Evolutionary conservation across 2,888 invertebrate genomes (phyloP).

Genomic region (Cephonodes hylas): DNA sequence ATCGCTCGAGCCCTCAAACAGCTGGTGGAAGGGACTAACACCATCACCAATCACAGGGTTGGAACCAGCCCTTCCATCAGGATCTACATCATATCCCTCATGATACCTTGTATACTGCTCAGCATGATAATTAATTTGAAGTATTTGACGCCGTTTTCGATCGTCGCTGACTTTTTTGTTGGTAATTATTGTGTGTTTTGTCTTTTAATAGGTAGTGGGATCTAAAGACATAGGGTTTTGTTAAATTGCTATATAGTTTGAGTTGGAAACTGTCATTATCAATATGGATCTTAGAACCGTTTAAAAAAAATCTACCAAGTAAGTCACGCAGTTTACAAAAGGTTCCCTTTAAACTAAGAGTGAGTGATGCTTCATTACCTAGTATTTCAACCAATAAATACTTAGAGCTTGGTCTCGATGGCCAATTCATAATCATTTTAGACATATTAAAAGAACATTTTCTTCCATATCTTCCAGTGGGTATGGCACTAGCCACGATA

Average conservation of each 20-base stretch:
- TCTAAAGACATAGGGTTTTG: too few species aligned
- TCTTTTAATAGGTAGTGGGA: not conserved
- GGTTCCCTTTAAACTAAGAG: too few species aligned
- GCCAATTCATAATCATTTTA: too few species aligned
- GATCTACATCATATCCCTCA: conserved; percentile 33
- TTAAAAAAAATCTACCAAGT: too few species aligned
- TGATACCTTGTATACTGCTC: conserved; percentile 44
- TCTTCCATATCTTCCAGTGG: conserved; percentile 33
- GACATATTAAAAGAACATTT: too few species aligned
- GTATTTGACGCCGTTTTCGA: conserved; percentile 52
- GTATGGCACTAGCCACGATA: conserved; percentile 35
- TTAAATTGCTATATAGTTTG: too few species aligned
- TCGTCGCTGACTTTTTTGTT: conserved; percentile 46
- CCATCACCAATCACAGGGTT: conserved; percentile 20
- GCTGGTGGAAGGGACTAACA: conserved; percentile 34
- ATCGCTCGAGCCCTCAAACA: conserved; percentile 43
- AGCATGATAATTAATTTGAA: conserved; percentile 52
- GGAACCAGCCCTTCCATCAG: conserved; percentile 25
- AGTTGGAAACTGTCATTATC: too few species aligned
- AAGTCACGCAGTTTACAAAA: too few species aligned
- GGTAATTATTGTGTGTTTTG: conserved; percentile 33
- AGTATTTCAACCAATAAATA: too few species aligned
- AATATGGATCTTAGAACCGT: too few species aligned
- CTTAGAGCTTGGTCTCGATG: too few species aligned
- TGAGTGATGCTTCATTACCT: too few species aligned